Evolutionary conservation across 1,140 invertebrate species (phyloP).

Genomic region (Heliconius congener): DNA sequence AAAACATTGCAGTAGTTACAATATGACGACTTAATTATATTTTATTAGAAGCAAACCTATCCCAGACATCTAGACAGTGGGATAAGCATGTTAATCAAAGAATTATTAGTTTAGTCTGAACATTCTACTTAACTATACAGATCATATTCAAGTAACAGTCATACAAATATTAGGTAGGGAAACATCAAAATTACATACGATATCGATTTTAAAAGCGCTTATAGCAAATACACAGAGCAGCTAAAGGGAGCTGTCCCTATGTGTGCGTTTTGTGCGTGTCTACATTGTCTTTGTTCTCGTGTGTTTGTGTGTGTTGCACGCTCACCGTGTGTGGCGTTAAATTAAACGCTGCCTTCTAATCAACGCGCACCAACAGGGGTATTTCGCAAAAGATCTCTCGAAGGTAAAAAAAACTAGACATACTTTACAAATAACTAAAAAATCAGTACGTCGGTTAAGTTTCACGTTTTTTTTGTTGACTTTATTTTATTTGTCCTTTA

Average conservation of each 20-base stretch:
- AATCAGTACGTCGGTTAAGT: conserved; percentile 69
- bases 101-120: conserved; percentile 62
- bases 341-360: conserved; percentile 71
- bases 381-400: conserved; percentile 96
- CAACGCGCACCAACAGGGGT: conserved; percentile 85
- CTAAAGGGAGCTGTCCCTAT: conserved; percentile 70
- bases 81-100: conserved; percentile 69
- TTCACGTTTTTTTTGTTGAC: conserved; percentile 50
- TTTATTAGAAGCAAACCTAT: conserved; percentile 44
- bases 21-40: conserved; percentile 24
- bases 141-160: conserved; percentile 41
- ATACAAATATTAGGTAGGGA: conserved; percentile 32
- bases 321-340: conserved; percentile 80
- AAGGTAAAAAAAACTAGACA: conserved; percentile 86
- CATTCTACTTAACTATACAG: conserved; percentile 52
- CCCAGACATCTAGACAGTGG: conserved; percentile 64
- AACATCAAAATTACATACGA: conserved; percentile 39
- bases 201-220: conserved; percentile 56
- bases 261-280: conserved; percentile 80
- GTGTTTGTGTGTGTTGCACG: conserved; percentile 83
- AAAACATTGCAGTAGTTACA: conserved; percentile 24
- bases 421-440: conserved; percentile 70
- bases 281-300: conserved; percentile 82
- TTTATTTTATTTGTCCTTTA: conserved; percentile 53
- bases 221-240: conserved; percentile 80